A percentile compares a stretch with the other conserved stretches of the same genome.
Evolutionary conservation across 1,140 invertebrate species (phyloP).

Genomic region (Hycleus phaleratus): DNA sequence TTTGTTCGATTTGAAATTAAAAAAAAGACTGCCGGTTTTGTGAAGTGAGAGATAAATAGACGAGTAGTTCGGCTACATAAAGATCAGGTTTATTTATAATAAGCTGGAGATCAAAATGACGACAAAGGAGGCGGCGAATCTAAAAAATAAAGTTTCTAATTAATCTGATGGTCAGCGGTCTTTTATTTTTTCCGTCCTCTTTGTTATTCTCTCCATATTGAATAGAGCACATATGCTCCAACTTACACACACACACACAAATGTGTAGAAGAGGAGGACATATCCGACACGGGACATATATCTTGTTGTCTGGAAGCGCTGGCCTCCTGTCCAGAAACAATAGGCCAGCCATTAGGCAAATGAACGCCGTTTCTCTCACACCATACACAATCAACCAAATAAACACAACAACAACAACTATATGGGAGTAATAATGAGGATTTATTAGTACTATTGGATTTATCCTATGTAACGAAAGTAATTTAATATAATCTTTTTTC

Average conservation of each 20-base stretch:
- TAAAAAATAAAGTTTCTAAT: conserved; percentile 17
- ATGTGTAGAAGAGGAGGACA: background rate
- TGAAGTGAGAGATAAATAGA: too few relatives aligned
- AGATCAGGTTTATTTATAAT: conserved; percentile 6
- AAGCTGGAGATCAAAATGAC: background rate
- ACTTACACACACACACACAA: background rate
- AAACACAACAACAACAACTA: too few relatives aligned
- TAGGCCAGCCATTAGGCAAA: conserved; percentile 23
- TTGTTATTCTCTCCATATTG: conserved; percentile 1
- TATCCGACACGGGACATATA: conserved; percentile 15
- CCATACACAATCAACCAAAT: too few relatives aligned
- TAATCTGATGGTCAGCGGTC: conserved; percentile 13
- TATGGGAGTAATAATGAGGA: too few relatives aligned
- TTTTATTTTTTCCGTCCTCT: too few relatives aligned
- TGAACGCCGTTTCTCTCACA: conserved; percentile 7
- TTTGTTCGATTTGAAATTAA: too few relatives aligned
- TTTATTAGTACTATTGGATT: too few relatives aligned
- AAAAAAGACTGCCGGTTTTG: too few relatives aligned
- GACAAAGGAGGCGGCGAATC: conserved; percentile 11
- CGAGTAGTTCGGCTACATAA: background rate
- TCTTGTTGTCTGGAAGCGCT: conserved; percentile 17
- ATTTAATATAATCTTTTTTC: too few relatives aligned
- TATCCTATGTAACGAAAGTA: too few relatives aligned
- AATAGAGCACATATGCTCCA: background rate
- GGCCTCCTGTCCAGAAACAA: conserved; percentile 19